Base-by-base conservation (phyloP, 2,888 invertebrate genomes). In the Byasa hedistus region DNA sequence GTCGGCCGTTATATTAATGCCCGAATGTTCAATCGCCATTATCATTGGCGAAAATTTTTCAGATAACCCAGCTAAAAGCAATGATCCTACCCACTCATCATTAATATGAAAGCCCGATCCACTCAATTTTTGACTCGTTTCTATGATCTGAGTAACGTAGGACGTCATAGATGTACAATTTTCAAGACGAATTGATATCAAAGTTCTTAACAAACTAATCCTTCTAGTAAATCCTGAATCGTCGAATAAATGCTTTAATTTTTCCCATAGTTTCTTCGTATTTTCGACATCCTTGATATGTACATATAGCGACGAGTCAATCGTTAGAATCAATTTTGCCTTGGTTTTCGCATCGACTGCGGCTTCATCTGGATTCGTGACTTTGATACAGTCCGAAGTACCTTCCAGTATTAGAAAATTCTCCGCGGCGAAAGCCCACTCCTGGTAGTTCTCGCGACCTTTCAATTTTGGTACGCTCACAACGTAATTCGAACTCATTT, bases 301-400 rank as follows among this genome's bases (percentile, higher is more conserved):
- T 1, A 71, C 72, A 24, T 69, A 75, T 21, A 71, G 27, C 17
- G 71, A 69, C 10, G 72, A 24, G 36, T 73, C 73, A 7, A 74
- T 72, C 0, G 73, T 75, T 23, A 75, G 48, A 8, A 73, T 63
- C n/a, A 75, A 10, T 22, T 75, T 73, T 0, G 72, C 73, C 61
- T 63, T 71, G 0, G 72, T 70, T 48, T 73, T 73, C 12, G n/a
- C 19, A 65, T 71, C 67, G 1, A 69, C 69, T 57, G 65, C 63
- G 55, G 69, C 39, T 44, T 54, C 58, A 23, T 69, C 51, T 57
- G 21, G 57, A 27, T 48, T 23, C 19, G 68, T 65, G 61, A 68
- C 63, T 58, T 63, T 66, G 21, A 68, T 69, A 24, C 56, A 51
- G 57, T 67, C 57, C 63, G 67, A 60, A 65, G 65, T 69, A 17